phyloP scores from a whole-genome alignment of 2,888 invertebrate species.

The Ecliptopera silaceata region DNA sequence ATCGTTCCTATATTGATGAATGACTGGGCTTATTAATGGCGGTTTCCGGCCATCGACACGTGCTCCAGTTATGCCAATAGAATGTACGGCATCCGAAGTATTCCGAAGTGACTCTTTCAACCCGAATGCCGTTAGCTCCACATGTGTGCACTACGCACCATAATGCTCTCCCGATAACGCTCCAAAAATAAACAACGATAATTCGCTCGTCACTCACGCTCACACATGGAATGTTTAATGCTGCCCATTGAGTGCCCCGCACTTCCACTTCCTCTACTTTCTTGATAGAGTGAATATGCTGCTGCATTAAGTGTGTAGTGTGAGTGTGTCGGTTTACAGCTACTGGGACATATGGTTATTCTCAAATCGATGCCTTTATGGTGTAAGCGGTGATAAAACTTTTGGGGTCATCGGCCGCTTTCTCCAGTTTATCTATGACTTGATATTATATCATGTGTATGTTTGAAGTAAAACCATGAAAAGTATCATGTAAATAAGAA shows the following conservation, averaged over 20 bases:
- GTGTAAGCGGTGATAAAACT: slow-evolving; percentile 54
- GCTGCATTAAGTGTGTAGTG: slow-evolving; percentile 49
- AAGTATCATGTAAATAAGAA: slow-evolving; percentile 24
- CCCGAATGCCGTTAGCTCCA: slow-evolving; percentile 46
- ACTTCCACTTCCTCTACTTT: slow-evolving; percentile 67
- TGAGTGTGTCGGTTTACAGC: slow-evolving; percentile 39
- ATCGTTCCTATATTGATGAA: slow-evolving; percentile 33
- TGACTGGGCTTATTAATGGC: slow-evolving; percentile 35
- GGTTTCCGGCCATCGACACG: slow-evolving; percentile 39
- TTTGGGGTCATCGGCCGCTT: slow-evolving; percentile 67
- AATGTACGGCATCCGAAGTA: slow-evolving; percentile 32
- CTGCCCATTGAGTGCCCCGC: slow-evolving; percentile 53
- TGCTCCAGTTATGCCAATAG: slow-evolving; percentile 38
- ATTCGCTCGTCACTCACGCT: slow-evolving; percentile 64
- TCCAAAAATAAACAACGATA: slow-evolving; percentile 67
- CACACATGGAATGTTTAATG: slow-evolving; percentile 54
- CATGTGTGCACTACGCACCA: slow-evolving; percentile 65
- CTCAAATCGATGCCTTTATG: slow-evolving; percentile 54
- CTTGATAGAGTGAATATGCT: slow-evolving; percentile 56
- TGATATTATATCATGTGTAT: slow-evolving; percentile 63
- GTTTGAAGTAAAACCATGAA: slow-evolving; percentile 41
- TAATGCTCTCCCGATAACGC: slow-evolving; percentile 61
- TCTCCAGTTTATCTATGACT: slow-evolving; percentile 59
- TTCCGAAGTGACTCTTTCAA: slow-evolving; percentile 47
- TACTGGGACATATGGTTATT: slow-evolving; percentile 49